Percentiles rank a stretch among this genome's conserved stretches.
Conservation (phyloP, 2,888 invertebrate genomes). For the Pandemis heparana region DNA sequence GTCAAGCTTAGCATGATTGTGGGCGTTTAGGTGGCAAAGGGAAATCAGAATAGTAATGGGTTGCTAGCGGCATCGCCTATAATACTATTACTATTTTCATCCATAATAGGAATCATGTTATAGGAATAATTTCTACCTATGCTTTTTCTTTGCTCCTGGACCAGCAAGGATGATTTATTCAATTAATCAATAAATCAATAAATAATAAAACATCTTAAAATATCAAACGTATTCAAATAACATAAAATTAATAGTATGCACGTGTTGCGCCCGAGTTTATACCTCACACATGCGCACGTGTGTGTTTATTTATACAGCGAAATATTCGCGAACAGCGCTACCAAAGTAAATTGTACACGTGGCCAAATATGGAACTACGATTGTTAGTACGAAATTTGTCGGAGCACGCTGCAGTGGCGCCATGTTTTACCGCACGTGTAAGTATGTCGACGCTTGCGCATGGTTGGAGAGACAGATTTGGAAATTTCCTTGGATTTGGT, state of each 20-base stretch:
- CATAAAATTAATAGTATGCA: conserved; percentile 31
- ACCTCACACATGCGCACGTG: conserved; percentile 17
- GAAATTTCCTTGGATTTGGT: conserved; percentile 36
- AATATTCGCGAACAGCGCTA: conserved; percentile 30
- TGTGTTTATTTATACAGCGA: conserved; percentile 21
- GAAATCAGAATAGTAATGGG: no score
- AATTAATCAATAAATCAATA: conserved; percentile 23
- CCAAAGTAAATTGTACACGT: neutral
- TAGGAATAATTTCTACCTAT: no score
- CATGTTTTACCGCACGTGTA: neutral
- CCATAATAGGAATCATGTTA: no score
- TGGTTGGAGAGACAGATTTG: conserved; percentile 30
- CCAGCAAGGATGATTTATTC: neutral
- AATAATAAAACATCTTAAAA: neutral
- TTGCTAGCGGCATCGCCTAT: no score
- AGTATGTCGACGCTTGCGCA: conserved; percentile 29
- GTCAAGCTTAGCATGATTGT: no score
- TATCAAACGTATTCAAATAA: conserved; percentile 31
- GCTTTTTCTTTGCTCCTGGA: no score
- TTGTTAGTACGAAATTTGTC: neutral
- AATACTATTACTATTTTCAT: no score
- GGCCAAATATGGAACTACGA: conserved; percentile 15
- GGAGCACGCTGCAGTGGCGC: conserved; percentile 16
- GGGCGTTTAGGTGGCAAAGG: no score
- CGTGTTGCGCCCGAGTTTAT: conserved; percentile 30